Evolutionary conservation across 2,888 invertebrate species (phyloP).

Genomic region (Anaspis maculata): DNA sequence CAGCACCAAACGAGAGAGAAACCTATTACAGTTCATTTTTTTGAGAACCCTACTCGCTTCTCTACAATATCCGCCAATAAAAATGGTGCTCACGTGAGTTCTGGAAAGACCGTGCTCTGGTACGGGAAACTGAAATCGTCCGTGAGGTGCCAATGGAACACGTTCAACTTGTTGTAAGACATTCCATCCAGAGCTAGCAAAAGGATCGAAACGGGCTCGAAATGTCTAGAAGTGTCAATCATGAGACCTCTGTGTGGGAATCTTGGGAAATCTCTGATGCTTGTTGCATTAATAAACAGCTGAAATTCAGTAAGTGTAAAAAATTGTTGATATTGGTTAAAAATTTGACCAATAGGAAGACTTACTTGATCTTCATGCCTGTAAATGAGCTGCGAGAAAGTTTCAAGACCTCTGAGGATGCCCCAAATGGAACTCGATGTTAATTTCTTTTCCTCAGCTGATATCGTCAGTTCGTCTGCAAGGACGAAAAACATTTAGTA

Average conservation of each 20-base stretch:
- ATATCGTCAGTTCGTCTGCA: conserved; percentile 7
- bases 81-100: conserved; percentile 49
- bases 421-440: conserved; percentile 64
- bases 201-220: conserved; percentile 56
- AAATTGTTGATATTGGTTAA: no score
- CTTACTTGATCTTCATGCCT: no score
- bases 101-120: conserved; percentile 64
- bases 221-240: conserved; percentile 81
- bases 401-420: conserved; percentile 74
- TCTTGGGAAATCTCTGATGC: conserved; percentile 64
- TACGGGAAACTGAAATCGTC: conserved; percentile 89
- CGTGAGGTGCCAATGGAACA: conserved; percentile 89
- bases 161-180: conserved; percentile 83
- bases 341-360: no score
- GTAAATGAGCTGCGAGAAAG: conserved; percentile 69
- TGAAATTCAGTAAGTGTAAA: no score
- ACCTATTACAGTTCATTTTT: no score
- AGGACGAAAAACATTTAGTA: no score
- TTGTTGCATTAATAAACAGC: background rate
- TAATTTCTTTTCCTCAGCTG: conserved; percentile 13
- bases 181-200: conserved; percentile 65
- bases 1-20: no score
- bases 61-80: no score
- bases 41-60: no score
- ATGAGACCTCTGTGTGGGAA: conserved; percentile 74